These are phyloP conservation scores for Opisthograptis luteolata DNA, from an alignment of 2,888 invertebrate genomes.

Conservation along the genomic window DNA sequence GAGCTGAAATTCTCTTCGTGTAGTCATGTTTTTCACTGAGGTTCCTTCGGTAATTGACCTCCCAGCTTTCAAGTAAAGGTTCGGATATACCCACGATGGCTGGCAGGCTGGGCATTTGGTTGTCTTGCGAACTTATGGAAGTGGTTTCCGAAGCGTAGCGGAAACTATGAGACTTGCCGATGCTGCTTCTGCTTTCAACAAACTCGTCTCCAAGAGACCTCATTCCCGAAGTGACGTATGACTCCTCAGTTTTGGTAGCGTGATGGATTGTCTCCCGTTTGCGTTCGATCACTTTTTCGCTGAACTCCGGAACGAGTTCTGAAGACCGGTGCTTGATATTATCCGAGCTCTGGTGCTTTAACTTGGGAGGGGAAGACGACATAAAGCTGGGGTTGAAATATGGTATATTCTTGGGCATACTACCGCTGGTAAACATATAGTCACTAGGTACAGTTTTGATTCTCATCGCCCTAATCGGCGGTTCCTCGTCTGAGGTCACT, in stretches of 20 bases:
- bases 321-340: constrained; percentile 72
- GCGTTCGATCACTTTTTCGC: constrained; percentile 59
- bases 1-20: constrained; percentile 69
- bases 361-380: constrained; percentile 74
- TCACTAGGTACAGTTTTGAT: constrained; percentile 67
- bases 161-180: constrained; percentile 90
- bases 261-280: constrained; percentile 63
- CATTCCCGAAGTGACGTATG: constrained; percentile 64
- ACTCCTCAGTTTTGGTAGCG: constrained; percentile 64
- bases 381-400: constrained; percentile 70
- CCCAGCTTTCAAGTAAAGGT: constrained; percentile 80
- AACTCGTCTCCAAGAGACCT: constrained; percentile 77
- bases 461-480: constrained; percentile 64
- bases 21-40: constrained; percentile 72
- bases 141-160: constrained; percentile 83
- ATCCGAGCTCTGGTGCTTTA: constrained; percentile 73
- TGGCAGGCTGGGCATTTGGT: constrained; percentile 80
- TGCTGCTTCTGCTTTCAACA: constrained; percentile 80
- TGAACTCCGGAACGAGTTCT: constrained; percentile 66
- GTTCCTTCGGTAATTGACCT: constrained; percentile 78
- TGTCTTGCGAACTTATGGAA: constrained; percentile 77
- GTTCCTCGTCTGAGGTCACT: constrained; percentile 67
- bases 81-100: constrained; percentile 81
- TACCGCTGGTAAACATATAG: constrained; percentile 69
- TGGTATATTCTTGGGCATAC: constrained; percentile 76